Base-by-base conservation (phyloP, 2,888 invertebrate genomes). In the Cataglyphis cursor region DNA sequence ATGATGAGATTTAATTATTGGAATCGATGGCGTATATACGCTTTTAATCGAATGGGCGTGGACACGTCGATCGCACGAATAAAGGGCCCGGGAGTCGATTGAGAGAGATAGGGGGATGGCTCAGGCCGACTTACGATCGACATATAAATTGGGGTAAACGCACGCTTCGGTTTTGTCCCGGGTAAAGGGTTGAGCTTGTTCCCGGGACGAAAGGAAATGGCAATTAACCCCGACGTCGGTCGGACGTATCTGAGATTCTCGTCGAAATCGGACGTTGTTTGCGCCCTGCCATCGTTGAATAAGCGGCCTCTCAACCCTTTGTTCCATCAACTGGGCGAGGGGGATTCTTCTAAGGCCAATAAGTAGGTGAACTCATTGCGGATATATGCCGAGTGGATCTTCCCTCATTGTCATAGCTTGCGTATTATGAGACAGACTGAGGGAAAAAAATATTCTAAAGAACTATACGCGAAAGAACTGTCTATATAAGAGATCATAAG, bases 1-100 rank as follows among this genome's bases (percentile, higher is more conserved):
- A 87, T 89, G 90, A 80, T 80, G 89, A 87, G 88, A 91, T 93
- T 93, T 93, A 92, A 93, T 94, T 93, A 94, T 93, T 91, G 81
- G 86, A 85, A 93, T 93, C 92, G 91, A 93, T 92, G 88, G 89
- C 83, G 74, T 73, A 72, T 78, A 82, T 90, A 90, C 89, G 87
- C 89, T 87, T 90, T 92, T 92, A 92, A 93, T 93, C 92, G 92
- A 74, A 80, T 90, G 92, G 93, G 91, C 91, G 92, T 91, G 88
- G 85, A 84, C 87, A 72, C 85, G 86, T 88, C 88, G 85, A 88
- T 82, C 85, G 84, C 66, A 21, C 81, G 85, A 81, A 92, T 89
- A 90, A 92, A 90, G 88, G 59, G 59, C 9, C 73, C 41, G 72
- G 70, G 76, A 87, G 82, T 44, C 82, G 75, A 82, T 72, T 81